phyloP scores from a whole-genome alignment of 2,797 vertebrate genomes.

The Gallinago solitaria region DNA sequence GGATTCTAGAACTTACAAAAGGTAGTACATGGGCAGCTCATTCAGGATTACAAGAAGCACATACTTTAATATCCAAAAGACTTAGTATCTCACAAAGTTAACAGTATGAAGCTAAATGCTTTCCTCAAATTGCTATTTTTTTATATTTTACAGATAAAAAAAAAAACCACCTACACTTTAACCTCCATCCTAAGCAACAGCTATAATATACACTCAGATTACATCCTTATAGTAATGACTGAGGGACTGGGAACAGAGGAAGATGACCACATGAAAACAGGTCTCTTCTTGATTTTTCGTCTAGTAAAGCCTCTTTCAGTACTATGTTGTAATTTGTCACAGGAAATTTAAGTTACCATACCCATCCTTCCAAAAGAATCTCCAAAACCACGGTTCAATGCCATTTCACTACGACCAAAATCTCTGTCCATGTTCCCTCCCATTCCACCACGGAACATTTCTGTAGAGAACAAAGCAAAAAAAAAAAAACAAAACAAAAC shows the following conservation, averaged over 20 bases:
- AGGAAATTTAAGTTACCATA: slow-evolving; percentile 68
- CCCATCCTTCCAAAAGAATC: slow-evolving; percentile 96
- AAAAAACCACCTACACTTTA: background rate
- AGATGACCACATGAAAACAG: background rate
- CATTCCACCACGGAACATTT: slow-evolving; percentile 93
- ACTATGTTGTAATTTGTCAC: background rate
- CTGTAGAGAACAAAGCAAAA: slow-evolving; percentile 69
- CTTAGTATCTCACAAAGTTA: background rate
- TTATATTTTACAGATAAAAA: background rate
- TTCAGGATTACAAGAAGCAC: background rate
- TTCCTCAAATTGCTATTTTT: background rate
- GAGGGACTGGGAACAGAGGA: background rate
- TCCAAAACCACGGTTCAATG: slow-evolving; percentile 91
- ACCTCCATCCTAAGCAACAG: background rate
- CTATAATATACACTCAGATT: background rate
- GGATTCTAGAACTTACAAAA: background rate
- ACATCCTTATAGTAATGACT: background rate
- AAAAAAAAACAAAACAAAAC: background rate
- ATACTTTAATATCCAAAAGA: background rate
- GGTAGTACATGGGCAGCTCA: background rate
- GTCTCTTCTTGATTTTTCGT: background rate
- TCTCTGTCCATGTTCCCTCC: slow-evolving; percentile 91
- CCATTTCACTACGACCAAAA: slow-evolving; percentile 90
- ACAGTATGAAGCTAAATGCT: background rate
- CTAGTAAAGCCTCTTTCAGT: background rate